Evolutionary conservation across 1,140 invertebrate species (phyloP).

Genomic region (Melanaphis sacchari): DNA sequence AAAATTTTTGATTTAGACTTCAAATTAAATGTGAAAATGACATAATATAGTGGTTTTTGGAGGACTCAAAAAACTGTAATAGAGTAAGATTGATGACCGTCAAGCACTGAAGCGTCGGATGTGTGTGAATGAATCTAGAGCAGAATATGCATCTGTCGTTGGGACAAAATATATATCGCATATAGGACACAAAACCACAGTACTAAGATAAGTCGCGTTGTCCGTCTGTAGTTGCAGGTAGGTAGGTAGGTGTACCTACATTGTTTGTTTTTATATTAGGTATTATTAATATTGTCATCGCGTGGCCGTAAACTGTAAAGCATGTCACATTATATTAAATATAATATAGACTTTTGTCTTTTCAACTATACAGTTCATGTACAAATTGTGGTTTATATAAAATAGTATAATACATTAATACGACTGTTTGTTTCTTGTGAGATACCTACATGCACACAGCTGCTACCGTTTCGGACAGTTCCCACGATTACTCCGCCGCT

Average conservation of each 20-base stretch:
- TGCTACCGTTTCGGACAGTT: constrained; percentile 1
- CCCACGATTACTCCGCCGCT: not conserved
- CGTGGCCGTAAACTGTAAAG: not conserved
- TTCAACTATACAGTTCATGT: not conserved
- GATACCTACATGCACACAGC: not conserved
- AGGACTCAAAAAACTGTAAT: too few relatives aligned
- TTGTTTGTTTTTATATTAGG: not conserved
- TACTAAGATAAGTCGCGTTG: too few relatives aligned
- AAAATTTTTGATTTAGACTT: too few relatives aligned
- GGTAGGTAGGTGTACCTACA: not conserved
- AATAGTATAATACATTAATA: not conserved
- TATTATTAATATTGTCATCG: not conserved
- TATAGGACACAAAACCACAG: too few relatives aligned
- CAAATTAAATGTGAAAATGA: too few relatives aligned
- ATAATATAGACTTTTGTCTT: not conserved
- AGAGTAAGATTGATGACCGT: too few relatives aligned
- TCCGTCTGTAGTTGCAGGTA: not conserved
- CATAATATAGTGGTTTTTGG: too few relatives aligned
- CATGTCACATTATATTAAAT: not conserved
- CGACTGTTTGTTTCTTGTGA: not conserved
- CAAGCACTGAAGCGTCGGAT: too few relatives aligned
- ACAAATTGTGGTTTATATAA: not conserved
- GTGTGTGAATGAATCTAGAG: too few relatives aligned
- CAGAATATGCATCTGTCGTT: too few relatives aligned
- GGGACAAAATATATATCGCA: too few relatives aligned